Base-by-base conservation (phyloP, 2,888 invertebrate genomes). In the Eumacrocentrus americanus region DNA sequence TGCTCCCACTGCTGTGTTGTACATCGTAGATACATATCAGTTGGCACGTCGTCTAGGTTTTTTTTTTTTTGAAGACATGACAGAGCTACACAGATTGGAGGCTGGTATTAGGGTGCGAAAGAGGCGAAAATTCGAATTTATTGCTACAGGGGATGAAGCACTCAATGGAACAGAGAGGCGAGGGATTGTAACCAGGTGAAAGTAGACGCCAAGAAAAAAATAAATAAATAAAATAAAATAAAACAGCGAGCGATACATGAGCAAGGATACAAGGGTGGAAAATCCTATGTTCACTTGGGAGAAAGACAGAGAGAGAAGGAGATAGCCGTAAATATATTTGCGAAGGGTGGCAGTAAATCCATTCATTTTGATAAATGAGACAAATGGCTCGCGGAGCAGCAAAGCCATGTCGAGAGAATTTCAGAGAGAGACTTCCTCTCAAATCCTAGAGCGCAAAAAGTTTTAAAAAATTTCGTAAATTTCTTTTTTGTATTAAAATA, bases 291-390 rank as follows among this genome's bases (percentile, higher is more conserved):
- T 42, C 38, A 40, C 12, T 35, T 44, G 42, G 44, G 25, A 18
- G 22, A 38, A 25, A 35, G 46, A 37, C 38, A 59, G 59, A 65
- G 51, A 59, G 62, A 62, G 62, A n/a, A n/a, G n/a, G n/a, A n/a
- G n/a, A n/a, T n/a, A n/a, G n/a, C n/a, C n/a, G n/a, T n/a, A n/a
- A n/a, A n/a, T n/a, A 61, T 61, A 52, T 56, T 48, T 35, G 6
- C 53, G 57, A 25, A 51, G 46, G 54, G 20, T 61, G 46, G 29
- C 5, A 29, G 61, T 54, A 58, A 63, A 69, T 64, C 67, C 68
- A 70, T 68, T 67, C 42, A 56, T 68, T 67, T 65, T 67, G 61
- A 67, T 70, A 67, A 70, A 70, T 62, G 57, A 62, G 62, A 64
- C 60, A 38, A 64, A 61, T 65, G 60, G 60, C 55, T n/a, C n/a